Evolutionary conservation across 2,113 vertebrate species (phyloP), one percentile per base, ranked within the genome.

Genomic region (Leuciscus idus): DNA sequence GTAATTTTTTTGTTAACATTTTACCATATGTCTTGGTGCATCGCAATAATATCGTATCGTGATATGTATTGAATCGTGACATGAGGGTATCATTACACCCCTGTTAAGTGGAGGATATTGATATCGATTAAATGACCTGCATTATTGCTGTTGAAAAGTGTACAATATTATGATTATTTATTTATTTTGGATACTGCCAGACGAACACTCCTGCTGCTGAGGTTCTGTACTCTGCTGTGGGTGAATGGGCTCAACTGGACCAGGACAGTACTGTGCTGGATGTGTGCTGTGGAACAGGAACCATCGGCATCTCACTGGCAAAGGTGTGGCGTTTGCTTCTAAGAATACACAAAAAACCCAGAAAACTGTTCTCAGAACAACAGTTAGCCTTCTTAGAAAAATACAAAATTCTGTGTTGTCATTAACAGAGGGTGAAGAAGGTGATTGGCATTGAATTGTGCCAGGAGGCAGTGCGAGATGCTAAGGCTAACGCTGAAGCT

Each of bases 381-480:
- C 13, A 59, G 6, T 57, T 4, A 43, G 5, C 46, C n/a, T 0
- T 1, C 28, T 33, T 30, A 19, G 12, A 33, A 70, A 68, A 36
- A 19, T 4, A 61, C 17, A 8, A 1, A 36, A 26, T 4, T 5
- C 21, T 84, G 46, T 88, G 26, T 19, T 77, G 13, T 81, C 9
- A 26, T 73, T 23, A 75, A 26, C 84, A 99, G 98, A 95, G 95
- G 76, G 98, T 97, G 8, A 98, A 96, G 93, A 98, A 95, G 90
- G 98, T 99, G 62, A 95, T 99, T 70, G 98, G 98, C 78, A 96
- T 99, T 19, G 98, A 99, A 79, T 88, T 99, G 84, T 98, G 97
- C 84, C 96, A 96, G 81, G 98, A 98, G 88, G 98, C 98, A 0
- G 97, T 99, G 88, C 94, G 97, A 59, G 98, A 99, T 0, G 98